Evolutionary conservation across 1,140 invertebrate genomes (phyloP).

Genomic region (Holotrichia oblita): DNA sequence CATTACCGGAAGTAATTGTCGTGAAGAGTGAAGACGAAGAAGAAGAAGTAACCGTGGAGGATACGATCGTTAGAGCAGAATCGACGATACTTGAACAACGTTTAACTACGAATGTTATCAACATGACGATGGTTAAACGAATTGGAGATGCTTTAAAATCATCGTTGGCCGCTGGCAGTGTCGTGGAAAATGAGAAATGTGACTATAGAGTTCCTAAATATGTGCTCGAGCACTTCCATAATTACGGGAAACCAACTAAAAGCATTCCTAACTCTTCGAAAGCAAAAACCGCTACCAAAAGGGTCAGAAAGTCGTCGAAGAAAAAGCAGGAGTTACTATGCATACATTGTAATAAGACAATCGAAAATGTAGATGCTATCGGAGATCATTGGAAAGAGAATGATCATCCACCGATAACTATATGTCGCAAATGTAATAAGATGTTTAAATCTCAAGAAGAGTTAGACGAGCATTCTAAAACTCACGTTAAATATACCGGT

Average conservation of each 20-base stretch:
- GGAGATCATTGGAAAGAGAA: not conserved
- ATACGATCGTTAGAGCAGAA: not conserved
- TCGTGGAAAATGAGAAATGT: not conserved
- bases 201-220: not conserved
- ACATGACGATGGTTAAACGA: not conserved
- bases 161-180: not conserved
- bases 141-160: not conserved
- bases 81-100: not conserved
- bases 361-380: not conserved
- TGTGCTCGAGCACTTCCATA: not conserved
- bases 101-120: not conserved
- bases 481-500: not conserved
- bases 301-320: not conserved
- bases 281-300: not conserved
- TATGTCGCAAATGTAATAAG: not conserved
- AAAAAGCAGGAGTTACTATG: not conserved
- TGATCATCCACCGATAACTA: not conserved
- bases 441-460: not conserved
- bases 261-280: not conserved
- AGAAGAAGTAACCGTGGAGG: not conserved
- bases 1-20: not conserved
- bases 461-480: not conserved
- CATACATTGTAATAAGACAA: constrained; percentile 6
- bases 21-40: not conserved
- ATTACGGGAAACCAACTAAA: not conserved